phyloP scores from a whole-genome alignment of 2,888 invertebrate genomes.

The Melinopterus prodromus region DNA sequence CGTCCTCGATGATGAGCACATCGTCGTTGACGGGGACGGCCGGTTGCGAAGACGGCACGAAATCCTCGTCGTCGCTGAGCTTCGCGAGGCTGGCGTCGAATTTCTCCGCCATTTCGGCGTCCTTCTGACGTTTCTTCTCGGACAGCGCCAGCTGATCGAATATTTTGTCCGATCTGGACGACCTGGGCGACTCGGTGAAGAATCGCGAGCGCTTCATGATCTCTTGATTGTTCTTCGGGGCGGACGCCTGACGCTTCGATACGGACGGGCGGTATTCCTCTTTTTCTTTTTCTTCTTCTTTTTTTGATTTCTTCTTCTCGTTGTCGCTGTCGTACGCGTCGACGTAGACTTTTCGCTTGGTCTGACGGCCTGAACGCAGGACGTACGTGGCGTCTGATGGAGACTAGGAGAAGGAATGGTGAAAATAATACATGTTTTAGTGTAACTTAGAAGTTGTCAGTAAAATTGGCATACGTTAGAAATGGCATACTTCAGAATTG shows the following conservation, averaged over 20 bases:
- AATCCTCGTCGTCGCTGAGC: slow-evolving; percentile 6
- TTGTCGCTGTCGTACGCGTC: slow-evolving; percentile 33
- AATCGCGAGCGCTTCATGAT: slow-evolving; percentile 38
- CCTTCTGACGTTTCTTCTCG: slow-evolving; percentile 27
- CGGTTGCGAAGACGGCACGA: slow-evolving; percentile 24
- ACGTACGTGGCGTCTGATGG: slow-evolving; percentile 29
- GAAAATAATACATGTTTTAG: too few relatives aligned
- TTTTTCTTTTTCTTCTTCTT: slow-evolving; percentile 32
- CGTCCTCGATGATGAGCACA: slow-evolving; percentile 16
- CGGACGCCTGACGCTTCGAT: slow-evolving; percentile 5
- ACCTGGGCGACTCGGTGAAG: slow-evolving; percentile 28
- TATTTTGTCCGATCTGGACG: slow-evolving; percentile 35
- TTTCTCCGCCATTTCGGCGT: slow-evolving; percentile 23
- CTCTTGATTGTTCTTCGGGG: slow-evolving; percentile 31
- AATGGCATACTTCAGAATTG: too few relatives aligned
- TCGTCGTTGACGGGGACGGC: background rate
- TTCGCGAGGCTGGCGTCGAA: slow-evolving; percentile 17
- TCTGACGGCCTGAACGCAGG: slow-evolving; percentile 37
- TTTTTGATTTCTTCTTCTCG: slow-evolving; percentile 34
- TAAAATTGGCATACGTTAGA: too few relatives aligned
- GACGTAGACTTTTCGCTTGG: slow-evolving; percentile 40
- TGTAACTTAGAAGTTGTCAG: background rate
- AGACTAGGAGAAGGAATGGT: background rate
- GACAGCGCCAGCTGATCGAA: slow-evolving; percentile 38
- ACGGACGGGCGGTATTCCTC: slow-evolving; percentile 14